Base-by-base conservation (phyloP, 2,888 invertebrate genomes). In the Rhaphigaster nebulosa region DNA sequence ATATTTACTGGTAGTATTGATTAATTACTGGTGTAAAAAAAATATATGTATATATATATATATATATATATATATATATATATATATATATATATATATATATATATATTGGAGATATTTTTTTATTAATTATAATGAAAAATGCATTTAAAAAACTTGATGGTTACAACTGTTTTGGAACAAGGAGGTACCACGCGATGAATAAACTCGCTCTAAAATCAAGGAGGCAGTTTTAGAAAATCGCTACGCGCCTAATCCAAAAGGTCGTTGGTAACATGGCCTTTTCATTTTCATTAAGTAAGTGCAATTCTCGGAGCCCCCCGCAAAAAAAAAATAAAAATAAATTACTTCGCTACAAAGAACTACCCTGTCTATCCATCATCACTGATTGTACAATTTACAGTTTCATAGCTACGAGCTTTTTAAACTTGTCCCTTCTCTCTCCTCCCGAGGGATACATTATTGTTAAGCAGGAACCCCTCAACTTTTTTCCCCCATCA, bases 201-300 rank as follows among this genome's bases (percentile, higher is more conserved):
- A 34, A 70, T 5, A 13, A 70, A 34, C 15, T 34, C 13, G n/a
- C 13, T 5, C 18, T 70, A 3, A 70, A 70, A 70, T 29, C 34
- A 29, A 15, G 34, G 12, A 70, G 34, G 70, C 70, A 70, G 29
- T 76, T 23, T 38, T 38, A 76, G 38, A 34, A 76, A 34, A 13
- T 18, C 15, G 5, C 4, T 18, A 5, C 13, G 13, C 29, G 3
- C 12, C 20, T 23, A 76, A 76, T 20, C 70, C 20, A 76, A 23
- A 76, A 76, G 70, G 70, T 18, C 38, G 20, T 65, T 5, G 34
- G 8, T 20, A 20, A 20, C 20, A 20, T 2, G 34, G 8, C 70
- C 70, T 76, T 76, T 76, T 76, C 70, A 38, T 76, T 76, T 76
- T 76, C 70, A 76, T 76, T 76, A 76, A 76, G 26, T 76, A 8